Evolutionary conservation across 2,113 vertebrate genomes (phyloP), one percentile per base, ranked within the genome.

Genomic region (Erythrolamprus reginae): DNA sequence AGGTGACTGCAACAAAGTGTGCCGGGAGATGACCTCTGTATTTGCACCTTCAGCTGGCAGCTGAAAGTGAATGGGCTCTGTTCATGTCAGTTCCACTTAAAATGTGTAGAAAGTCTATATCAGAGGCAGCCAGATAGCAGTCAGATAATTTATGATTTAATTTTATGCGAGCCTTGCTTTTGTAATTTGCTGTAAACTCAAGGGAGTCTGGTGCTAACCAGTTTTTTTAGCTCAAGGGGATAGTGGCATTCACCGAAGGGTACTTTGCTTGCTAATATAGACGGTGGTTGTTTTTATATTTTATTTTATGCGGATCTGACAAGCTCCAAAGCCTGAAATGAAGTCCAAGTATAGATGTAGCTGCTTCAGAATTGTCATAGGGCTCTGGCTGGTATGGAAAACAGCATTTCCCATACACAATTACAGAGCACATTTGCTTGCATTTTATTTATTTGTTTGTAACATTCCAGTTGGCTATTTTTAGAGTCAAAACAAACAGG

Each of bases 111-210:
- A 98, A 97, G 97, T 97, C 97, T 98, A 97, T 97, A 98, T 97
- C 97, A 96, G 97, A 96, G 97, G 97, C 98, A 98, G 98, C 97
- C 96, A 98, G 98, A 98, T 99, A 98, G 98, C 98, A 98, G 98
- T 97, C 97, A 97, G 97, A 98, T 98, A 98, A 99, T 99, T 99
- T 99, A 99, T 98, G 98, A 98, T 99, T 98, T 98, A 99, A 99
- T 99, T 98, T 99, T 98, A 98, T 98, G 97, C 97, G 98, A 98
- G 97, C 97, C 96, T 97, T 98, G 98, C 98, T 98, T 98, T 98
- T 98, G 98, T 99, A 99, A 99, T 98, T 99, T 98, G 98, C 98
- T 98, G 96, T 98, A 98, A 98, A 98, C 98, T 98, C 98, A 97
- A 95, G 97, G 97, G 97, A 98, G 95, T 97, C 97, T 97, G 97